Conservation (phyloP, 2,888 invertebrate species). For the Nemurella pictetii region DNA sequence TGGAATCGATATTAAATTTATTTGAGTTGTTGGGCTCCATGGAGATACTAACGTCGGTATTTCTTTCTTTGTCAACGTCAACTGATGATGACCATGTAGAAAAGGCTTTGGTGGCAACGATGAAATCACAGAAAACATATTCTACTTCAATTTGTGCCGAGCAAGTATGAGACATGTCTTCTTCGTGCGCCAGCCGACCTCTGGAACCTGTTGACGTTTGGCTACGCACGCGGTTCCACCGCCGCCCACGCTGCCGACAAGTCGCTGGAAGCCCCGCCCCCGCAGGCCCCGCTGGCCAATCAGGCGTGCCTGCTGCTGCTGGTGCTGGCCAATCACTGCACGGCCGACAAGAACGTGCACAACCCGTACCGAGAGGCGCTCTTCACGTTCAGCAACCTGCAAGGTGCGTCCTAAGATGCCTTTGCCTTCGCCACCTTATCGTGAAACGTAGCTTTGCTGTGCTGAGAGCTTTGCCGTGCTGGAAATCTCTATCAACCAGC, state of each 20-base stretch:
- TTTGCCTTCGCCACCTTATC: neutral
- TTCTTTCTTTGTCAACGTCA: too few species aligned
- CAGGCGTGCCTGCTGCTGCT: conserved; percentile 87
- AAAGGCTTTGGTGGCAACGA: too few species aligned
- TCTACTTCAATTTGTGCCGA: too few species aligned
- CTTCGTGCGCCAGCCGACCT: conserved; percentile 62
- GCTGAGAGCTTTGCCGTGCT: too few species aligned
- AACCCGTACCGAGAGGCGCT: conserved; percentile 89
- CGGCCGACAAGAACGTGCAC: conserved; percentile 58
- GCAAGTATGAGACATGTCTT: too few species aligned
- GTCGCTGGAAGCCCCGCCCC: conserved; percentile 42
- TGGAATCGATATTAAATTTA: too few species aligned
- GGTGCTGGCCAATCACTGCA: conserved; percentile 89
- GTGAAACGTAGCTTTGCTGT: too few species aligned
- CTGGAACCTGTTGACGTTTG: conserved; percentile 79
- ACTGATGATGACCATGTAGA: too few species aligned
- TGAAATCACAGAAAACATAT: too few species aligned
- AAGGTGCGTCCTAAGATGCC: conserved; percentile 60
- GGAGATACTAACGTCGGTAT: too few species aligned
- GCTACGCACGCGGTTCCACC: conserved; percentile 46
- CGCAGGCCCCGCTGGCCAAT: conserved; percentile 72
- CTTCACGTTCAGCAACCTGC: conserved; percentile 78
- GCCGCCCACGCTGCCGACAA: conserved; percentile 23
- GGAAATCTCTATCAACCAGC: too few species aligned
- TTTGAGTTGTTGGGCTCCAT: too few species aligned